Evolutionary conservation across 2,888 invertebrate genomes (phyloP), one percentile per base, ranked within the genome.

Genomic region (Hedya salicella): DNA sequence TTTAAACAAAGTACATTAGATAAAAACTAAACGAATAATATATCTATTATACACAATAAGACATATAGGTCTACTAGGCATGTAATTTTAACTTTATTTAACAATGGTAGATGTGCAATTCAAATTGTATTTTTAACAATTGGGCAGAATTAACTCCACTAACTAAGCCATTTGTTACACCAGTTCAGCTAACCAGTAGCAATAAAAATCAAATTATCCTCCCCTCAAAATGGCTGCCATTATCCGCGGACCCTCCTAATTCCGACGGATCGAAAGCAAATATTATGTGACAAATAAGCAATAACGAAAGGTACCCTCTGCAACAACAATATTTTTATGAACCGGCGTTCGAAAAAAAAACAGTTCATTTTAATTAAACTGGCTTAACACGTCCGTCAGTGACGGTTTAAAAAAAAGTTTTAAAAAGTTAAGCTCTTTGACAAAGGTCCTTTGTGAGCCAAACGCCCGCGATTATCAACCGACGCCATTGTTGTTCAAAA

Each of bases 261-360:
- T 68, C 73, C 78, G 73, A 56, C 65, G 68, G 71, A 71, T 77
- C 77, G 75, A 80, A 82, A 83, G 81, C 80, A 84, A 87, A 85
- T 83, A 86, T 80, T 80, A 78, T 78, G 78, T 78, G 73, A 74
- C 80, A 82, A 83, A 84, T 57, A 57, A 57, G 57, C 57, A 57
- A 57, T 80, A 83, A 78, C 74, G 74, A 71, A 66, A 61, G 48
- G 36, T 42, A 63, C 64, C 64, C 57, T 59, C 59, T 52, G n/a
- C 69, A 75, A 83, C 79, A 87, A 86, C 89, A 86, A 89, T 89
- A 90, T 89, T 91, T 88, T 91, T 89, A 91, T 90, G 87, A 85
- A 87, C 87, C 79, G 77, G 73, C 78, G 70, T 62, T 57, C 70
- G 69, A 77, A 78, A 79, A 79, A 79, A 50, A 53, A 46, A 78